Evolutionary conservation across 2,113 vertebrate species (phyloP).

Genomic region (Columba janthina): DNA sequence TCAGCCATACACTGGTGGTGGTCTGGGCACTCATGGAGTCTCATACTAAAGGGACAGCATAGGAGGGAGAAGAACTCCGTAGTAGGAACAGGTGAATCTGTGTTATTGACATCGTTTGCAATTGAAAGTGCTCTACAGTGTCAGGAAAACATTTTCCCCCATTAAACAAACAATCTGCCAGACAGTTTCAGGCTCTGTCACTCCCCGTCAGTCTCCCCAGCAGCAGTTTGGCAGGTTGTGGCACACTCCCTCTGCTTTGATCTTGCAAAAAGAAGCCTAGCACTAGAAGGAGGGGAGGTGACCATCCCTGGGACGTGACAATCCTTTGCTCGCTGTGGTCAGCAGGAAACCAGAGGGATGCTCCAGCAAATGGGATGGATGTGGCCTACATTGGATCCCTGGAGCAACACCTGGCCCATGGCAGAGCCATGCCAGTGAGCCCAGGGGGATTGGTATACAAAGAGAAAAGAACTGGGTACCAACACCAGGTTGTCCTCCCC

Average conservation of each 20-base stretch:
- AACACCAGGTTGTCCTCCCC: background rate
- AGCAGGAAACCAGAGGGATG: background rate
- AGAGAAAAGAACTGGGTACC: background rate
- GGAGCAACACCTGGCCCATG: background rate
- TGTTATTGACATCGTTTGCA: background rate
- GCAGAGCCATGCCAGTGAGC: background rate
- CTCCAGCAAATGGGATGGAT: background rate
- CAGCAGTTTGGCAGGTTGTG: slow-evolving; percentile 26
- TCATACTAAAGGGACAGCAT: background rate
- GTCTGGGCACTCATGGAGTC: background rate
- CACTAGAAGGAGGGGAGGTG: background rate
- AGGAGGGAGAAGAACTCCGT: background rate
- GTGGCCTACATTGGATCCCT: background rate
- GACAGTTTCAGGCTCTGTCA: slow-evolving; percentile 63
- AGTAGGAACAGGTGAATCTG: slow-evolving; percentile 1
- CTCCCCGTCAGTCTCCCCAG: slow-evolving; percentile 18
- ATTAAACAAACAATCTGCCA: slow-evolving; percentile 62
- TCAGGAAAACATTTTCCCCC: slow-evolving; percentile 54
- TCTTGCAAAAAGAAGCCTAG: background rate
- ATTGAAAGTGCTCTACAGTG: slow-evolving; percentile 38
- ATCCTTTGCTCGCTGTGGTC: background rate
- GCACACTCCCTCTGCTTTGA: background rate
- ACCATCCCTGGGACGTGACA: background rate
- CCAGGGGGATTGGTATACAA: background rate
- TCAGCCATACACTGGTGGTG: background rate